Evolutionary conservation across 2,797 vertebrate genomes (phyloP).

Genomic region (Microhierax caerulescens): DNA sequence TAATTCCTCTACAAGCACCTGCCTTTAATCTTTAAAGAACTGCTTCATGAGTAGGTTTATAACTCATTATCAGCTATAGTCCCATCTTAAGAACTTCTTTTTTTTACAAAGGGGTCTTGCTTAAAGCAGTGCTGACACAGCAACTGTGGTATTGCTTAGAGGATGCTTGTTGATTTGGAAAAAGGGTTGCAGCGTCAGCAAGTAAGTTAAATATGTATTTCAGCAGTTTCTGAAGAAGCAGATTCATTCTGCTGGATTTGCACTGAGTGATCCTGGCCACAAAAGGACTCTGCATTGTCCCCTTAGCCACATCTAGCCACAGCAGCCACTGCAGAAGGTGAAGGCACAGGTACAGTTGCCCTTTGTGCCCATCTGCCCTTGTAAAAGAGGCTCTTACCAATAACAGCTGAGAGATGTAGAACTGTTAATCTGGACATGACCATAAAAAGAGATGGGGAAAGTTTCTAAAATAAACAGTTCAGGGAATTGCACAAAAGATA

Average conservation of each 20-base stretch:
- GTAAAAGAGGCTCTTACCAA: background rate
- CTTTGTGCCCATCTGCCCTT: background rate
- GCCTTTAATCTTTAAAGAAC: background rate
- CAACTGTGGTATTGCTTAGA: background rate
- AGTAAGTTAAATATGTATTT: background rate
- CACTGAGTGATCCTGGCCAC: background rate
- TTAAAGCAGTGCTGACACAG: background rate
- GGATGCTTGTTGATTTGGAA: background rate
- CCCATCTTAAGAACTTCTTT: background rate
- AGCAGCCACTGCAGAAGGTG: background rate
- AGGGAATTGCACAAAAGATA: background rate
- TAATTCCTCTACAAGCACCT: background rate
- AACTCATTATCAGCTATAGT: background rate
- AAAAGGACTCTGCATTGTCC: background rate
- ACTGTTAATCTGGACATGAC: background rate
- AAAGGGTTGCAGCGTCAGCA: background rate
- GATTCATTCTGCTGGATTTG: background rate
- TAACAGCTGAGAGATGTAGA: background rate
- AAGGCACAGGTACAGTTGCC: background rate
- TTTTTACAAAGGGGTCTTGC: background rate
- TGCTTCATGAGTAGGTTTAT: background rate
- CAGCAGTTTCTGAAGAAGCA: background rate
- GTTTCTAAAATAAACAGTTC: background rate
- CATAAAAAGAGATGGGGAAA: background rate
- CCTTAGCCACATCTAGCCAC: background rate